These are phyloP conservation scores for Tupaia tana DNA, from an alignment of 2,113 vertebrate genomes.

Conservation along the genomic window DNA sequence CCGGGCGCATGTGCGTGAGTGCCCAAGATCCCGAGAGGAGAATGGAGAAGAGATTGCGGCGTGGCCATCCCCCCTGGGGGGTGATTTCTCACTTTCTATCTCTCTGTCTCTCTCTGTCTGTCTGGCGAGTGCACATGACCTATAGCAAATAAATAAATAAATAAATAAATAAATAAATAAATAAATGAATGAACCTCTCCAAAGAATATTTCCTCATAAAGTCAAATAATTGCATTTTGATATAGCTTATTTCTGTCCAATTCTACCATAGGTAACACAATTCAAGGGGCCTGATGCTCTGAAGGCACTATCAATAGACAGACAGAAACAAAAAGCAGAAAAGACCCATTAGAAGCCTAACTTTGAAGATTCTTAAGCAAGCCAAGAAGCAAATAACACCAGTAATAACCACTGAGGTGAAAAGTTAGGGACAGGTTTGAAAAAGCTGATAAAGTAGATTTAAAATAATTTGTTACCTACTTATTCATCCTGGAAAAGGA, in stretches of 20 bases:
- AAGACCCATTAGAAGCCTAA: neutral
- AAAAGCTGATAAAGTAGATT: neutral
- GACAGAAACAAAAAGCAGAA: neutral
- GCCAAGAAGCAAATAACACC: neutral
- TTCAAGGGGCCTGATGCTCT: neutral
- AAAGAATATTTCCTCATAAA: neutral
- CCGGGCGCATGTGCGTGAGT: too few species aligned
- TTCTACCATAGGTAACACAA: neutral
- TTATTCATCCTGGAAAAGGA: neutral
- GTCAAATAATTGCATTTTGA: neutral
- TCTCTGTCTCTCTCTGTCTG: too few species aligned
- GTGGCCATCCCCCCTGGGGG: too few species aligned
- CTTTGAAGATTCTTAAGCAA: neutral
- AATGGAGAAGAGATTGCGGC: too few species aligned
- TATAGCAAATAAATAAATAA: too few species aligned
- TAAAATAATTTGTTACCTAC: neutral
- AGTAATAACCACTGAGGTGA: neutral
- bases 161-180: too few species aligned
- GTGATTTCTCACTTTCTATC: too few species aligned
- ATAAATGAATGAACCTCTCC: too few species aligned
- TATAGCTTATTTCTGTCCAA: neutral
- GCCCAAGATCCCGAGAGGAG: too few species aligned
- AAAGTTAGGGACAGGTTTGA: neutral
- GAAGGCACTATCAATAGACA: neutral
- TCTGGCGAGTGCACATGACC: too few species aligned